These are phyloP conservation scores for Ophioderma brevispina DNA, from an alignment of 35 echinoderm and acorn worm species.

Conservation along the genomic window DNA sequence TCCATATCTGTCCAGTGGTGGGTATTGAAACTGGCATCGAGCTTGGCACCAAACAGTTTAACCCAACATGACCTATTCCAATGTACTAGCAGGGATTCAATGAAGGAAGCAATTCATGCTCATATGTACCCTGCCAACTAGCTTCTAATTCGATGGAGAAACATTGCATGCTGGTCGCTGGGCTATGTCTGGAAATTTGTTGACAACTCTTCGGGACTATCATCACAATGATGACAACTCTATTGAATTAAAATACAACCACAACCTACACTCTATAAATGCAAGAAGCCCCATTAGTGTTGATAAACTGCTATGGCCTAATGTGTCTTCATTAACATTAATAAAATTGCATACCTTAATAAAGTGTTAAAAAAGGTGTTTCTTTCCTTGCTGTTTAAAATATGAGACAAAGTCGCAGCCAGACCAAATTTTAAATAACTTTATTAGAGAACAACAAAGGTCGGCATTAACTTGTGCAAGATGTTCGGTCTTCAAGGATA, in stretches of 20 bases:
- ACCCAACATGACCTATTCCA: constrained; percentile 59
- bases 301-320: no score
- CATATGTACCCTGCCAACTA: constrained; percentile 37
- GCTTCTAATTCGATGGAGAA: constrained; percentile 30
- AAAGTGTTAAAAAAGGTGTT: constrained; percentile 43
- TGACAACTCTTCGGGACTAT: neutral
- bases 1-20: neutral
- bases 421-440: constrained; percentile 44
- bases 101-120: constrained; percentile 43
- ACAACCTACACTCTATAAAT: constrained; percentile 55
- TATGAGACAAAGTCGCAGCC: constrained; percentile 80
- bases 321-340: no score
- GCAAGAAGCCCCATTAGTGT: constrained; percentile 54
- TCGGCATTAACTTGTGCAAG: constrained; percentile 8
- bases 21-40: constrained; percentile 16
- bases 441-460: constrained; percentile 8
- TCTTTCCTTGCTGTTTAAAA: constrained; percentile 51
- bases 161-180: constrained; percentile 41
- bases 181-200: neutral
- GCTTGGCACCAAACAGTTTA: constrained; percentile 21
- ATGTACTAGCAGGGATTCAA: constrained; percentile 30
- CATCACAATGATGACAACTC: neutral
- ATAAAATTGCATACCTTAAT: constrained; percentile 48
- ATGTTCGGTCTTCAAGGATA: neutral
- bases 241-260: neutral